Conservation (phyloP, 2,888 invertebrate species). For the Torymus aiolomorphi region DNA sequence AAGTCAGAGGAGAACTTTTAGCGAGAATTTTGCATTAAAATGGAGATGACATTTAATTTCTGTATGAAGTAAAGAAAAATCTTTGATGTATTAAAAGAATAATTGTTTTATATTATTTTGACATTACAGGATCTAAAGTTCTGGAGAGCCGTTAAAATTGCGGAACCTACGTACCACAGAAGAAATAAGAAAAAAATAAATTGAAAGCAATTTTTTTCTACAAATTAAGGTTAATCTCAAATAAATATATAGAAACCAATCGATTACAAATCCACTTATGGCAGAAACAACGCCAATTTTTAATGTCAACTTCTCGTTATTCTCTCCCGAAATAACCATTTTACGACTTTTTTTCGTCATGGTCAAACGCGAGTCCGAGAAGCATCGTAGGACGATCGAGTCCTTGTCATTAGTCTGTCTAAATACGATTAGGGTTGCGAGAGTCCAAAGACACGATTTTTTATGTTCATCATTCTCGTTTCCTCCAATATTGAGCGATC, state of each 20-base stretch:
- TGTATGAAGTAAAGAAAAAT: no score
- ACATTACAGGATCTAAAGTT: no score
- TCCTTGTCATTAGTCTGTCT: conserved; percentile 31
- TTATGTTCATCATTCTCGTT: neutral
- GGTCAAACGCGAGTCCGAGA: neutral
- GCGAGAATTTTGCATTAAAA: conserved; percentile 22
- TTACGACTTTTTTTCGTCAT: neutral
- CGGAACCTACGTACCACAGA: no score
- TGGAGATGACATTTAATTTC: no score
- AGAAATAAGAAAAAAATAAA: no score
- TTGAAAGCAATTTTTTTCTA: no score
- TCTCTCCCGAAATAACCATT: neutral
- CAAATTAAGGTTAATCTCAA: no score
- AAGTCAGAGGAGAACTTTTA: neutral
- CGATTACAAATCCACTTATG: no score
- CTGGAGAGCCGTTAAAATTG: no score
- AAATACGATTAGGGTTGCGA: conserved; percentile 4
- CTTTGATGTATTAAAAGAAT: no score
- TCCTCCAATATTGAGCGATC: neutral
- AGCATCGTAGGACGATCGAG: conserved; percentile 5
- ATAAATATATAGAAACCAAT: no score
- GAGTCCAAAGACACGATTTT: conserved; percentile 2
- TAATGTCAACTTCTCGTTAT: conserved; percentile 20
- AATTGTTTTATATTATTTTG: no score
- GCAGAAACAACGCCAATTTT: neutral